Evolutionary conservation across 2,888 invertebrate species (phyloP).

Genomic region (Tachystola acroxantha): DNA sequence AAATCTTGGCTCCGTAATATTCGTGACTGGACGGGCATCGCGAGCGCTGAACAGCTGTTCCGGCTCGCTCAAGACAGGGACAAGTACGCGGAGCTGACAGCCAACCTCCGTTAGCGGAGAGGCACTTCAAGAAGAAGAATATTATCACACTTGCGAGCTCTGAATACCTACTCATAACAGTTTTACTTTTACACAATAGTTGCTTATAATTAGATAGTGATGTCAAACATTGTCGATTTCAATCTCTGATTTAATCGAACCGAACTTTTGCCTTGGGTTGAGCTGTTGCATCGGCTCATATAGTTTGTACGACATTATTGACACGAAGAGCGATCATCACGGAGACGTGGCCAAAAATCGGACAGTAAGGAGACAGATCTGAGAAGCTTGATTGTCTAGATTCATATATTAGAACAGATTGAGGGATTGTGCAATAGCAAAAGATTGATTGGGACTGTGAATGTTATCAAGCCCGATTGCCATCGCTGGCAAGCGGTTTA

Average conservation of each 20-base stretch:
- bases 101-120: no score
- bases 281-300: slow-evolving; percentile 5
- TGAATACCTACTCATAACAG: no score
- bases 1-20: no score
- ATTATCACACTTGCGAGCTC: no score
- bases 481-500: slow-evolving; percentile 43
- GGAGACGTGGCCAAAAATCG: slow-evolving; percentile 28
- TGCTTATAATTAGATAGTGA: slow-evolving; percentile 5
- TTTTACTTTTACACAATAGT: no score
- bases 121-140: no score
- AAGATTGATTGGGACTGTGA: slow-evolving; percentile 55
- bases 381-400: slow-evolving; percentile 32
- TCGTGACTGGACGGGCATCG: no score
- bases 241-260: slow-evolving; percentile 5
- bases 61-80: no score
- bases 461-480: slow-evolving; percentile 47
- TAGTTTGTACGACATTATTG: slow-evolving; percentile 11
- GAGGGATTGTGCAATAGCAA: slow-evolving; percentile 49
- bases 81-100: no score
- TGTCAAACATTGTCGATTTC: slow-evolving; percentile 12
- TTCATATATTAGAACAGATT: slow-evolving; percentile 46
- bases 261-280: slow-evolving; percentile 7
- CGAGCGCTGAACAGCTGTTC: no score
- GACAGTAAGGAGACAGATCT: slow-evolving; percentile 31
- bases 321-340: slow-evolving; percentile 25